Evolutionary conservation across 2,797 vertebrate genomes (phyloP), one percentile per base, ranked within the genome.

Genomic region (Eremophila alpestris): DNA sequence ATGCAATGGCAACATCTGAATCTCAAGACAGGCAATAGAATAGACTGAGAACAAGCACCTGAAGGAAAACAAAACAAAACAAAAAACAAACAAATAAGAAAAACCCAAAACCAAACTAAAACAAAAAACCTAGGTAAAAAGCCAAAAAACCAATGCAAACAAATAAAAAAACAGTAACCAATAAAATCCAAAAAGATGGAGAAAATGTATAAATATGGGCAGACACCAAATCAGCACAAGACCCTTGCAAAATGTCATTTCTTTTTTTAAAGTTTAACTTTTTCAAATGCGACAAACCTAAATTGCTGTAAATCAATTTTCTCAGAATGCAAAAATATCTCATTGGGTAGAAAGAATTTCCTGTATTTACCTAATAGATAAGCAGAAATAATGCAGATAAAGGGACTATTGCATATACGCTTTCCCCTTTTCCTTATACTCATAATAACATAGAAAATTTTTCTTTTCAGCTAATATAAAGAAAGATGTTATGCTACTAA

Each of bases 401-500:
- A 27, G 1, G 6, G 1, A 70, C 20, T 41, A 40, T 13, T 78
- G 2, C 2, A 27, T 40, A 30, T 7, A 3, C 0, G 29, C 1
- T 67, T 51, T 36, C 3, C 4, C 2, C 2, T 76, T 85, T 74
- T 51, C 7, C 10, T 73, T 58, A 58, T 46, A 13, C 8, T 78
- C 7, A 12, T 13, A 22, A 14, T 18, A 41, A 1, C 20, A 46
- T 12, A 34, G 29, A 7, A 51, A 38, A 11, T 46, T 14, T 48
- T 69, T 43, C 2, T 32, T 60, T 75, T 48, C 32, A 48, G 5
- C 6, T 62, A 59, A 29, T 40, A 7, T 40, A 41, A 70, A 36
- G 16, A 48, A 58, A 74, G 3, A 23, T 21, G 3, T 3, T 43
- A 12, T 7, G 2, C 8, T 68, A 54, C 54, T 38, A 56, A 30